These are phyloP conservation scores for Corvus moneduloides DNA, from an alignment of 2,113 vertebrate species.

Conservation along the genomic window DNA sequence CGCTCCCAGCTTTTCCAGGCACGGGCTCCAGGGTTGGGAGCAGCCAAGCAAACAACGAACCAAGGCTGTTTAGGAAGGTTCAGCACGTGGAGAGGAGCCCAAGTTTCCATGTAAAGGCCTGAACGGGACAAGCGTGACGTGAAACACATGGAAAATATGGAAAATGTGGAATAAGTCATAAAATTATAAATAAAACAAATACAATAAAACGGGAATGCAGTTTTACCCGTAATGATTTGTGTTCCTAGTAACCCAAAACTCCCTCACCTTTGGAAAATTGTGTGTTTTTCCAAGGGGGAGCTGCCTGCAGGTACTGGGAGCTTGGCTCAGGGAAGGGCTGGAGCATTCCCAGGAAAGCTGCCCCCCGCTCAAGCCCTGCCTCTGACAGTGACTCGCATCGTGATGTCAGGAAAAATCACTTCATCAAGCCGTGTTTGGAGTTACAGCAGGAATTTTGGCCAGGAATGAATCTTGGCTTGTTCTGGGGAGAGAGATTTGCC, in stretches of 20 bases:
- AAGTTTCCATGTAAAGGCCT: neutral
- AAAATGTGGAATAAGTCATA: conserved; percentile 73
- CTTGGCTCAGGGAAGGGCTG: neutral
- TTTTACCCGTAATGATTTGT: conserved; percentile 74
- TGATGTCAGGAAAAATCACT: neutral
- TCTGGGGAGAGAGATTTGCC: neutral
- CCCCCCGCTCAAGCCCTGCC: neutral
- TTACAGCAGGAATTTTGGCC: neutral
- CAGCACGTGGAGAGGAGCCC: conserved; percentile 21
- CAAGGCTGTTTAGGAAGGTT: conserved; percentile 4
- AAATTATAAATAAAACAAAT: conserved; percentile 82
- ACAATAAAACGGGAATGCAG: conserved; percentile 73
- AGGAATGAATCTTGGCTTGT: neutral
- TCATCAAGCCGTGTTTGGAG: fast-evolving
- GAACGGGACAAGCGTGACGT: conserved; percentile 27
- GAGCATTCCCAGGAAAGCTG: neutral
- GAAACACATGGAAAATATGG: conserved; percentile 71
- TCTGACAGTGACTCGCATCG: neutral
- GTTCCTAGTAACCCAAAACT: conserved; percentile 72
- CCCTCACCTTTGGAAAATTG: conserved; percentile 42
- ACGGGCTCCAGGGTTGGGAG: neutral
- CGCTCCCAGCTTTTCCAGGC: neutral
- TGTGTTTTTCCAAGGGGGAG: conserved; percentile 27
- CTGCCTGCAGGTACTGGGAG: neutral
- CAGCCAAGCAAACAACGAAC: neutral